These are phyloP conservation scores for Phoeniculus purpureus DNA, from an alignment of 2,797 vertebrate genomes.

Conservation along the genomic window DNA sequence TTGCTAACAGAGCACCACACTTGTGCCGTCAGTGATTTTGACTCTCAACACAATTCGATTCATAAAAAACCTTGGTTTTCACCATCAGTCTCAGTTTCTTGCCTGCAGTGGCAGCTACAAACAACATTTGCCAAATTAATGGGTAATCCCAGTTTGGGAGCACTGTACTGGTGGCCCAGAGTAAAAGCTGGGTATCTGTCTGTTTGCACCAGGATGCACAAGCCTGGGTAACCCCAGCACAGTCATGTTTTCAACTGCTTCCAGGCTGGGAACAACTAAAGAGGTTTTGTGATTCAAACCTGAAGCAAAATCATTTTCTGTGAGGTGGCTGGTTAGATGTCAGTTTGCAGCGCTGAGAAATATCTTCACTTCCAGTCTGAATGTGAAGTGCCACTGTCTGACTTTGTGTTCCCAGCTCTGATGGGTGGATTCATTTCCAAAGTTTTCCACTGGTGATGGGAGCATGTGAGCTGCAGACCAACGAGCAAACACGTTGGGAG, in stretches of 20 bases:
- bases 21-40: neutral
- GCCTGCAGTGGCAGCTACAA: neutral
- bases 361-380: neutral
- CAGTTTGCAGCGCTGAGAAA: neutral
- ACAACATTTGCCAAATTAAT: neutral
- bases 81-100: neutral
- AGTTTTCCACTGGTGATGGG: neutral
- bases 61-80: neutral
- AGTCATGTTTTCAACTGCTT: neutral
- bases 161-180: neutral
- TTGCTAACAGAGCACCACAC: neutral
- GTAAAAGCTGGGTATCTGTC: neutral
- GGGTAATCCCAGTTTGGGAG: neutral
- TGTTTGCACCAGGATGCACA: fast-evolving
- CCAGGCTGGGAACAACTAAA: neutral
- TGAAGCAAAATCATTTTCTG: neutral
- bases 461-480: neutral
- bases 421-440: neutral
- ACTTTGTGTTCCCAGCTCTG: neutral
- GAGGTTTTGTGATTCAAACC: neutral
- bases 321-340: neutral
- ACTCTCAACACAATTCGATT: neutral
- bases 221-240: fast-evolving
- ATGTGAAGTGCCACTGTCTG: fast-evolving
- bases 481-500: neutral